Evolutionary conservation across 1,140 invertebrate species (phyloP), one percentile per base, ranked within the genome.

Genomic region (Bombyx mandarina): DNA sequence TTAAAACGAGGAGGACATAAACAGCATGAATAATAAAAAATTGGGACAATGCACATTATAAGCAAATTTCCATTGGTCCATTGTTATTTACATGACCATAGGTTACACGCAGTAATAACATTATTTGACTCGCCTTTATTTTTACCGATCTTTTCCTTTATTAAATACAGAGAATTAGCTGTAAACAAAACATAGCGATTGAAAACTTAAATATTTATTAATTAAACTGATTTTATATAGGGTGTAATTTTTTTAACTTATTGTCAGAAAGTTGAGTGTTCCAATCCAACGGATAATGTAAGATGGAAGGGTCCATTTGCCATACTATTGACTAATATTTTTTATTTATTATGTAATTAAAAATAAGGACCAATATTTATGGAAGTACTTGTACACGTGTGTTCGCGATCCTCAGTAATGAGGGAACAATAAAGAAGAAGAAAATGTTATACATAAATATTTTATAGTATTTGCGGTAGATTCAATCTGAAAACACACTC

Each of bases 61-160:
- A 51, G 42, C 50, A 51, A 35, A 35, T 35, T 35, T 35, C 4
- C 26, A 35, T 35, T 35, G 26, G 2, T 35, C 4, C 26, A 35
- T 35, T 35, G 26, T 35, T 35, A 35, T 35, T 35, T 5, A 35
- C 26, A 35, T 35, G 26, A 35, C 26, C 4, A 35, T 35, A 35
- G 26, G 26, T 35, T 35, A 35, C 26, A 35, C 26, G 26, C 26
- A 35, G 26, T 35, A 35, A 35, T 35, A 35, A 35, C 26, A 35
- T 35, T 35, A 35, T 3, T 35, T 35, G 26, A 84, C 82, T 86
- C 77, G 82, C 81, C 83, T 86, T 79, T 81, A 62, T 58, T 73
- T 57, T 74, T 77, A 75, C 59, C 63, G 67, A 74, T 70, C 58
- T 77, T 82, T 59, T 75, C 77, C 67, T 75, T 77, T 69, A 83